Base-by-base conservation (phyloP, 2,113 vertebrate genomes). In the Protomyctophum bolini region DNA sequence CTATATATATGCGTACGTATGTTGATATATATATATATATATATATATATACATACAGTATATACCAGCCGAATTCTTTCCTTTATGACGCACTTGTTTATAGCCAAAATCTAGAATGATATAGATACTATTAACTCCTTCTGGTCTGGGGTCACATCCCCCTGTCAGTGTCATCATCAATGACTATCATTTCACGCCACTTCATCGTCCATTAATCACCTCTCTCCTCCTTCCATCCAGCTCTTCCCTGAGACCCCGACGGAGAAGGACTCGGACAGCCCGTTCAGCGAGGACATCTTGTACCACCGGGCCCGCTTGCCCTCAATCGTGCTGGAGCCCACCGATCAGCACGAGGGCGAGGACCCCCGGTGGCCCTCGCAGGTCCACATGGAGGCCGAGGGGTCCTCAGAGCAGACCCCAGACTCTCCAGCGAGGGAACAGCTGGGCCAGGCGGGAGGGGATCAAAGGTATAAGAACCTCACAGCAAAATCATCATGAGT, bases 261-360 rank as follows among this genome's bases (percentile, higher is more conserved):
- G 33, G 60, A 15, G 12, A 80, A 81, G 0, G 84, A 89, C 0
- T 71, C 86, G 6, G 77, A 68, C 9, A 50, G 14, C 14, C 71
- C 77, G 29, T 76, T 68, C 11, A 65, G 76, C 1, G 79, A 85
- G 1, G 84, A 70, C 10, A 71, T 85, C 0, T 60, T 71, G 0
- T 84, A 85, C 45, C 55, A n/a, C n/a, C 84, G 88, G 73, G 89
- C 88, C 66, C 87, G 90, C 1, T 85, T 94, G 12, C 92, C 92
- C 4, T 94, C 92, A 2, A 94, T 93, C 41, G 87, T 93, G 10
- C 91, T 93, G 75, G 91, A 93, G 70, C 88, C 92, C 62, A 91
- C 80, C 0, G 88, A 90, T 12, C 69, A 81, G 56, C 81, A 72
- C 8, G 86, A 86, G 58, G 77, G 78, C 0, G 77, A 75, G 3